These are phyloP conservation scores for Chelon auratus DNA, from an alignment of 2,797 vertebrate species.

Conservation along the genomic window DNA sequence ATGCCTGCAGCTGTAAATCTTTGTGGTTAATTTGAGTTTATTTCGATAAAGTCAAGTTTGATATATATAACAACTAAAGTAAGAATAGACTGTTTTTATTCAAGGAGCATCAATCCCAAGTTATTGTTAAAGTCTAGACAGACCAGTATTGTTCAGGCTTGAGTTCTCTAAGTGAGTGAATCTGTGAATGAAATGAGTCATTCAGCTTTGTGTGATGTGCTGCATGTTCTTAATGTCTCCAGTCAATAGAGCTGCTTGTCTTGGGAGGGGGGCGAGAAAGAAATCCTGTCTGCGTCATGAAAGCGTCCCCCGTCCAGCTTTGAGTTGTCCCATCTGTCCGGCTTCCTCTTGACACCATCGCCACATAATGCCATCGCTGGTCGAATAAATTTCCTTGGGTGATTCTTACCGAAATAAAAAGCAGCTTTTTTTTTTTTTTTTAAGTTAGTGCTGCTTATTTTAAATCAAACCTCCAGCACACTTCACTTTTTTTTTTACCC, in stretches of 20 bases:
- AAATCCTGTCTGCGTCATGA: slow-evolving; percentile 40
- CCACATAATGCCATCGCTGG: not conserved
- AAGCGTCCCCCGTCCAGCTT: not conserved
- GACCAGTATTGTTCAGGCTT: not conserved
- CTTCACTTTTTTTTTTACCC: not conserved
- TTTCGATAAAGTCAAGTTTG: not conserved
- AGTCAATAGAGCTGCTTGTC: slow-evolving; percentile 36
- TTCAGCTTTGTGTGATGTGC: slow-evolving; percentile 8
- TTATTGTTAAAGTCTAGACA: not conserved
- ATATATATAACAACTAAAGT: not conserved
- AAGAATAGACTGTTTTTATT: not conserved
- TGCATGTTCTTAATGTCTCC: not conserved
- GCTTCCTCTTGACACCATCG: not conserved
- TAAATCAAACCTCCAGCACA: not conserved
- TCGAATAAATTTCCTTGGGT: not conserved
- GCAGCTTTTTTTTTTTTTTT: not conserved
- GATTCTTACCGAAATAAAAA: not conserved
- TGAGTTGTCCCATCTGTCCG: not conserved
- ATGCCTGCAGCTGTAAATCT: not conserved
- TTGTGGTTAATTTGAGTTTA: not conserved
- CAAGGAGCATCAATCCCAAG: not conserved
- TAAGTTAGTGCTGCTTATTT: not conserved
- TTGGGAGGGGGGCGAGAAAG: not conserved
- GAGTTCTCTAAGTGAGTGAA: slow-evolving; percentile 14
- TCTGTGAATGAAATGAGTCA: slow-evolving; percentile 42